Conservation (phyloP, 1,140 invertebrate species). For the Anastatus disparis region DNA sequence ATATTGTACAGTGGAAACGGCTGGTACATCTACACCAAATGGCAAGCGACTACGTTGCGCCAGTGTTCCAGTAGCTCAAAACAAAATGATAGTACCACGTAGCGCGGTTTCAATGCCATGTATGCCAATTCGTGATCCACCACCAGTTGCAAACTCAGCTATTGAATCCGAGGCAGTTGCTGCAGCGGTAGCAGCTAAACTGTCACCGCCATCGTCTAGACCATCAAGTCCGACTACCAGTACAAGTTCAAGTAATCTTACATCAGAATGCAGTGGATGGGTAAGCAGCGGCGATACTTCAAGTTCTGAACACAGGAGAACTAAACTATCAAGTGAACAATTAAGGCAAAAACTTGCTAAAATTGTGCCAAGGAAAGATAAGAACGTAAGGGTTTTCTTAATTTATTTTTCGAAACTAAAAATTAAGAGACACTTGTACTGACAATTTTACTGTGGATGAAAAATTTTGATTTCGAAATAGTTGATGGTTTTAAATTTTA, state of each 20-base stretch:
- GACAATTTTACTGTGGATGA: not conserved
- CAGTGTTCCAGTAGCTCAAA: constrained; percentile 62
- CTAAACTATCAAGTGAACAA: constrained; percentile 57
- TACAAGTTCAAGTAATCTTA: constrained; percentile 75
- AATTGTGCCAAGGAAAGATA: constrained; percentile 67
- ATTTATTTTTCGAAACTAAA: too few species aligned
- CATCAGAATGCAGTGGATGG: constrained; percentile 81
- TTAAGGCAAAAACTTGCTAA: constrained; percentile 59
- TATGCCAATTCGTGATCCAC: constrained; percentile 62
- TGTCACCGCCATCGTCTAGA: constrained; percentile 55
- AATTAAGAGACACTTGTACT: too few species aligned
- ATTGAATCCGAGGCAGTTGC: not conserved
- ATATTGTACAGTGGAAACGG: not conserved
- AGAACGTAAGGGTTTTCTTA: constrained; percentile 44
- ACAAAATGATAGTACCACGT: constrained; percentile 60
- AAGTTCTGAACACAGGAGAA: constrained; percentile 69
- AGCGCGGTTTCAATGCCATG: constrained; percentile 64
- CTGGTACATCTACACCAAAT: constrained; percentile 44
- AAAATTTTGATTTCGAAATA: too few species aligned
- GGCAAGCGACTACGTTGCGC: constrained; percentile 60
- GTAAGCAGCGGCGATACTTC: constrained; percentile 73
- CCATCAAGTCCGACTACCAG: constrained; percentile 61
- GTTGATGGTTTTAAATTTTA: too few species aligned
- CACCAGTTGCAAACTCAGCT: not conserved
- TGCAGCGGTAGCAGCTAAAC: not conserved